A percentile compares a stretch with the other conserved stretches of the same genome.
phyloP scores from a whole-genome alignment of 2,113 vertebrate genomes.

The Callipepla squamata region DNA sequence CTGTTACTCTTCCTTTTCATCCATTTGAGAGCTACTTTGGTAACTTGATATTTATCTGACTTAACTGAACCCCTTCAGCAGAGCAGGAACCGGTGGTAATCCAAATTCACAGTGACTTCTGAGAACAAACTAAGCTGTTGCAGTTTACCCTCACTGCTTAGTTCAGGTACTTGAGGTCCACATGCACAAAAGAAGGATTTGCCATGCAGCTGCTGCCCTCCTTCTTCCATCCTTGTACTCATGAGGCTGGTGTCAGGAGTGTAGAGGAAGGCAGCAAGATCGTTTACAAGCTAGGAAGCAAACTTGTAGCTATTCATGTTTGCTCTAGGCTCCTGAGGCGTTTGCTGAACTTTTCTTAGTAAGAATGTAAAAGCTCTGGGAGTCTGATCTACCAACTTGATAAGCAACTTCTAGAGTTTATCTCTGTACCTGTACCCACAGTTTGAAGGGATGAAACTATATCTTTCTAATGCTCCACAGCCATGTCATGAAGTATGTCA shows the following conservation, averaged over 20 bases:
- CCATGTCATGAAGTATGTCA: not conserved
- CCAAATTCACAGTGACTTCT: not conserved
- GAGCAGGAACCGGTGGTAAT: not conserved
- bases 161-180: not conserved
- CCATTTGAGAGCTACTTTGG: not conserved
- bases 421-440: not conserved
- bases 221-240: not conserved
- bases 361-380: not conserved
- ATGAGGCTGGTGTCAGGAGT: not conserved
- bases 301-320: not conserved
- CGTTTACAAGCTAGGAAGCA: not conserved
- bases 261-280: not conserved
- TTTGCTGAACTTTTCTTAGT: not conserved
- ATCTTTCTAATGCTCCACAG: not conserved
- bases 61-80: not conserved
- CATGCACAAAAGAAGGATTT: not conserved
- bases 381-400: not conserved
- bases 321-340: not conserved
- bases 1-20: not conserved
- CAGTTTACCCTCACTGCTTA: not conserved
- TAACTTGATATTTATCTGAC: not conserved
- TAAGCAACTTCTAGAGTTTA: not conserved
- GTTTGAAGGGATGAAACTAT: not conserved
- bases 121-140: not conserved
- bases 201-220: not conserved